These are phyloP conservation scores for Pachycephus smyrnensis DNA, from an alignment of 2,888 invertebrate genomes.

Conservation along the genomic window DNA sequence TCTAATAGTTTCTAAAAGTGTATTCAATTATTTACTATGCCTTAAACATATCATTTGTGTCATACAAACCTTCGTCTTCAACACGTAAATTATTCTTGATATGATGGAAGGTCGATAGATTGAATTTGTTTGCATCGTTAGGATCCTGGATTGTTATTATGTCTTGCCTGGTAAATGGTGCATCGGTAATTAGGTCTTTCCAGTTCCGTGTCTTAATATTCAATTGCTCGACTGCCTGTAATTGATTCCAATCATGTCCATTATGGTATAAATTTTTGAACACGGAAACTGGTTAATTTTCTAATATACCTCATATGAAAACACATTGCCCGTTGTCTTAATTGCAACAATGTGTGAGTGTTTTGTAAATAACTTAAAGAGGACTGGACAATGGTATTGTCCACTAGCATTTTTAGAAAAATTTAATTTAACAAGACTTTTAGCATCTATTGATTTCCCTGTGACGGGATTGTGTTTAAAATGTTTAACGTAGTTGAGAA, in stretches of 20 bases:
- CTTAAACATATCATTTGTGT: not conserved
- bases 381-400: constrained; percentile 92
- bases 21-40: not conserved
- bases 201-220: constrained; percentile 95
- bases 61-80: constrained; percentile 80
- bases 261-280: not conserved
- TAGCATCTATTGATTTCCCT: constrained; percentile 87
- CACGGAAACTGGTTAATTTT: not conserved
- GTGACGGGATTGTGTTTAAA: constrained; percentile 95
- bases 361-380: constrained; percentile 92
- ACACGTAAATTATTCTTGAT: constrained; percentile 91
- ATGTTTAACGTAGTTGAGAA: constrained; percentile 88
- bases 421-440: constrained; percentile 85
- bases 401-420: constrained; percentile 88
- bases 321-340: constrained; percentile 94
- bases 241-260: constrained; percentile 4
- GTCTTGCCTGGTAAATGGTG: constrained; percentile 88
- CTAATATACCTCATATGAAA: constrained; percentile 77
- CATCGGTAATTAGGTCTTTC: constrained; percentile 93
- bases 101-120: constrained; percentile 94
- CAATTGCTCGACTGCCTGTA: constrained; percentile 88
- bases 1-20: constrained; percentile 76
- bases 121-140: constrained; percentile 89
- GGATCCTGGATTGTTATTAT: constrained; percentile 95
- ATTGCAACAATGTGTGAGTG: constrained; percentile 95